Percentiles rank a stretch among this genome's conserved stretches.
These are phyloP conservation scores for Agriopis marginaria DNA, from an alignment of 2,888 invertebrate genomes.

Conservation along the genomic window DNA sequence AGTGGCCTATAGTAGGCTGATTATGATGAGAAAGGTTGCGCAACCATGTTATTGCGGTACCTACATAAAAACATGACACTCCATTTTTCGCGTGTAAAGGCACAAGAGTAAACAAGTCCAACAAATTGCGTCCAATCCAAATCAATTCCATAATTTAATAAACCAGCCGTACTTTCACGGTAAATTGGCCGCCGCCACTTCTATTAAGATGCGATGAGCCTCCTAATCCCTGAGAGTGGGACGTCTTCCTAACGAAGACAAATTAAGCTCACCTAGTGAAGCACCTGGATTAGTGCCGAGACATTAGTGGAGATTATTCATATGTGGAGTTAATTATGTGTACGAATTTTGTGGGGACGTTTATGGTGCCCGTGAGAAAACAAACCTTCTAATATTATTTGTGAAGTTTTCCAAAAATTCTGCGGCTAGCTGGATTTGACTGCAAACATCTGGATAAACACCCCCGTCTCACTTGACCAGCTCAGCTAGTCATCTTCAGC, in stretches of 20 bases:
- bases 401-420: too few species aligned
- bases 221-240: slow-evolving; percentile 52
- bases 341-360: slow-evolving; percentile 1
- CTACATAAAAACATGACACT: too few species aligned
- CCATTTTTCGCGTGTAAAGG: neutral
- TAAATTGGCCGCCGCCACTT: slow-evolving; percentile 45
- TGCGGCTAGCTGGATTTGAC: too few species aligned
- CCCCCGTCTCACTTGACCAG: too few species aligned
- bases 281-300: slow-evolving; percentile 49
- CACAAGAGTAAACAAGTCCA: neutral
- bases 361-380: neutral
- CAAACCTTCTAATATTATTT: neutral
- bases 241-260: slow-evolving; percentile 74
- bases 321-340: slow-evolving; percentile 44
- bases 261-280: slow-evolving; percentile 66
- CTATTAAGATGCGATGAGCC: slow-evolving; percentile 52
- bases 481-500: too few species aligned
- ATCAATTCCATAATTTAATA: slow-evolving; percentile 40
- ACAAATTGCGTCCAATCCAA: slow-evolving; percentile 20
- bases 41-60: too few species aligned
- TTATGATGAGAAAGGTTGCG: too few species aligned
- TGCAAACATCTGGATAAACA: too few species aligned
- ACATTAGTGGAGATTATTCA: slow-evolving; percentile 51
- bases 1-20: too few species aligned
- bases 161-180: slow-evolving; percentile 41